These are phyloP conservation scores for Hydrozoanthus gracilis DNA, from an alignment of 92 coral and sea anemone species.

Conservation along the genomic window DNA sequence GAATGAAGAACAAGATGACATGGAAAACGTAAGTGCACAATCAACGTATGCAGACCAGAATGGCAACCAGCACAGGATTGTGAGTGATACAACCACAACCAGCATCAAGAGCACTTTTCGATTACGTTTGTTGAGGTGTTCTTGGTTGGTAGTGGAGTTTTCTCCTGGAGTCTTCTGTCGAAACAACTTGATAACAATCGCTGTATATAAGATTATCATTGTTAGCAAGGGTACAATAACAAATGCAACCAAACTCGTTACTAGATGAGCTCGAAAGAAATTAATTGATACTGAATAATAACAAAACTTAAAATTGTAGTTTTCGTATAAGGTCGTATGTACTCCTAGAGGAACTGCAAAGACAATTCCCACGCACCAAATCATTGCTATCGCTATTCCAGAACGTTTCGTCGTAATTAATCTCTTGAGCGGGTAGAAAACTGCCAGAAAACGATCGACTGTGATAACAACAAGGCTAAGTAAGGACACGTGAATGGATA, in stretches of 20 bases:
- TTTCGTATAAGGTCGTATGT: neutral
- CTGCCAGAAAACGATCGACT: constrained; percentile 70
- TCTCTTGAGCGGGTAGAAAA: constrained; percentile 65
- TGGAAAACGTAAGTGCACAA: neutral
- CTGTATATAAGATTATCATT: neutral
- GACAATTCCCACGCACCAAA: constrained; percentile 48
- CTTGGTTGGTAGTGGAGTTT: neutral
- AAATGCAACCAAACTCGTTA: constrained; percentile 33
- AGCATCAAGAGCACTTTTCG: neutral
- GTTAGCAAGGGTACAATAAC: neutral
- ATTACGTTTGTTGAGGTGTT: neutral
- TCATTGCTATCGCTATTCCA: constrained; percentile 13
- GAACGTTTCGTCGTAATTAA: constrained; percentile 45
- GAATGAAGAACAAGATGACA: neutral
- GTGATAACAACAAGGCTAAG: constrained; percentile 65
- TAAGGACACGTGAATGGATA: constrained; percentile 59
- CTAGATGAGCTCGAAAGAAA: neutral
- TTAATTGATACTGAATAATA: neutral
- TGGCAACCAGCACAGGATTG: neutral
- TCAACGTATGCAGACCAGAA: neutral
- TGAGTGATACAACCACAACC: neutral
- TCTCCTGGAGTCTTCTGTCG: neutral
- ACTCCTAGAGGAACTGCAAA: constrained; percentile 54
- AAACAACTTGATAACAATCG: neutral
- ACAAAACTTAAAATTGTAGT: constrained; percentile 18